phyloP scores from a whole-genome alignment of 2,113 vertebrate species.

The Cinclus mexicanus region DNA sequence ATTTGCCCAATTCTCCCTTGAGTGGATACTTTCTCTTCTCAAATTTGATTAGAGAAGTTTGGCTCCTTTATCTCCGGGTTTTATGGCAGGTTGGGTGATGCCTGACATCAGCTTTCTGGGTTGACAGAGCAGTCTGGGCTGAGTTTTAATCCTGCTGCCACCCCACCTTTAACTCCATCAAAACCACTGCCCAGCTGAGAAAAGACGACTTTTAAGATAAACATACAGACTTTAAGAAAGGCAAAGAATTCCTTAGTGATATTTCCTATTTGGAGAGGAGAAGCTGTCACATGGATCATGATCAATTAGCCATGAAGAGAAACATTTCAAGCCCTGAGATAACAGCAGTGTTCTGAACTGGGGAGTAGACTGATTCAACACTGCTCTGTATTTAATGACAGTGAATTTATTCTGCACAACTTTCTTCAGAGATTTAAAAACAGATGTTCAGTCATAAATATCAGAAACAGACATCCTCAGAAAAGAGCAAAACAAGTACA shows the following conservation, averaged over 20 bases:
- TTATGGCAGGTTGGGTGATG: not conserved
- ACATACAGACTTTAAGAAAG: not conserved
- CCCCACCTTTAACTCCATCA: not conserved
- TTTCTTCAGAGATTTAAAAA: conserved; percentile 20
- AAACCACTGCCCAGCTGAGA: not conserved
- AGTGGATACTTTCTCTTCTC: not conserved
- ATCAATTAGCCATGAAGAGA: conserved; percentile 32
- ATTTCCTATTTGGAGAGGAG: not conserved
- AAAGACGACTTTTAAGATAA: not conserved
- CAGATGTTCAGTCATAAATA: conserved; percentile 23
- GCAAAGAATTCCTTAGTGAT: not conserved
- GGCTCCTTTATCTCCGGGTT: not conserved
- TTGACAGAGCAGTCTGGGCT: not conserved
- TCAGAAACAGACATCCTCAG: not conserved
- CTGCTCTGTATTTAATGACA: not conserved
- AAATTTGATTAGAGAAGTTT: not conserved
- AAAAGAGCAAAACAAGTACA: not conserved
- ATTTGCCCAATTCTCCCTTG: not conserved
- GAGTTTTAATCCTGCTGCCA: not conserved
- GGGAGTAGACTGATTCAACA: not conserved
- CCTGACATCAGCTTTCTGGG: not conserved
- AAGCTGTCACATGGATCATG: not conserved
- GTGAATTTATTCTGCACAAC: not conserved
- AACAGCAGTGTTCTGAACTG: not conserved
- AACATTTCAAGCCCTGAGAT: conserved; percentile 11